Base-by-base conservation (phyloP, 2,888 invertebrate species). In the Cetonia aurata region DNA sequence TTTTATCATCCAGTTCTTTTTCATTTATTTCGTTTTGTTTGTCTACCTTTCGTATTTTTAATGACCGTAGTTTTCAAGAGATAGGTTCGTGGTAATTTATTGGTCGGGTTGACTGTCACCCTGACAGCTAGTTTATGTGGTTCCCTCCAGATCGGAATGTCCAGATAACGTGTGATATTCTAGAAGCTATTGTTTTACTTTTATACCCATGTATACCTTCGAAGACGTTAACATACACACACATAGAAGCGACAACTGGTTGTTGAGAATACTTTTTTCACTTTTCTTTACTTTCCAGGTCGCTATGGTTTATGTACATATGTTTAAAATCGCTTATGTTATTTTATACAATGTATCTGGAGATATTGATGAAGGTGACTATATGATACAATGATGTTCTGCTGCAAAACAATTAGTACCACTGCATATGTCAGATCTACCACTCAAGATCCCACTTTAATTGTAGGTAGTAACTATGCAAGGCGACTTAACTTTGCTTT, bases 121-220 rank as follows among this genome's bases (percentile, higher is more conserved):
- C 79, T 82, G 83, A 81, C 82, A 82, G 81, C 79, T 80, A 82
- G 81, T 83, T 83, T 83, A 83, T 83, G 82, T 80, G 81, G 80
- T 79, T 80, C 82, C 78, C 81, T 81, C 79, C 78, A 80, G 84
- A 84, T 84, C 78, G 83, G 84, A 81, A 84, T 83, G 81, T 78
- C 74, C 77, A 82, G 84, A 84, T 84, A 83, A 82, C 82, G 79
- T 80, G 79, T 77, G 82, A 82, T 82, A 82, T 81, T 82, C 81
- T 79, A 79, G 77, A 77, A 76, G 75, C 80, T 80, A 83, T 84
- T 83, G 83, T 83, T 83, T 83, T 83, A 81, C 79, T 73, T 75
- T 75, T 72, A 71, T 74, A 74, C 53, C 25, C 44, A 53, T 53
- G 70, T 70, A 60, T 60, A 33, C 15, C 60, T 60, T 60, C 46